phyloP scores from a whole-genome alignment of 2,888 invertebrate species.

The Andrena minutula region DNA sequence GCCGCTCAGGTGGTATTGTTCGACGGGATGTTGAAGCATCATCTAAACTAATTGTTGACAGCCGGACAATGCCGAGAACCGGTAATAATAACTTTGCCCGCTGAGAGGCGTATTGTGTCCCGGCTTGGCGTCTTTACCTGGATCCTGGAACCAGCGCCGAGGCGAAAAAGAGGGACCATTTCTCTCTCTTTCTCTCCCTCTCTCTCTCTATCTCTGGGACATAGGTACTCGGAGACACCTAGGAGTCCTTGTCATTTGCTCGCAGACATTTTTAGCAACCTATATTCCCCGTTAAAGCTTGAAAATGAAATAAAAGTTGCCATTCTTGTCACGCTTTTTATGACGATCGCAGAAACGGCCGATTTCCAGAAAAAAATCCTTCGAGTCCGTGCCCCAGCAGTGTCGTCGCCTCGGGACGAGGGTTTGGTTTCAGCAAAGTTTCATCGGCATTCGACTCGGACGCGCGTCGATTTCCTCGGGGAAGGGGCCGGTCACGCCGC shows the following conservation, averaged over 20 bases:
- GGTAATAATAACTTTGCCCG: slow-evolving; percentile 79
- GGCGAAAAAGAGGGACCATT: slow-evolving; percentile 19
- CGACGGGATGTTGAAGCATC: slow-evolving; percentile 77
- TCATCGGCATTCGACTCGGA: slow-evolving; percentile 41
- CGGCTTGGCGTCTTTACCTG: slow-evolving; percentile 68
- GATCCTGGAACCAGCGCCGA: slow-evolving; percentile 49
- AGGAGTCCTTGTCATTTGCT: neutral
- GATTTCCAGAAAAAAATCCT: too few relatives aligned
- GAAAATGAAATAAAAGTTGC: too few relatives aligned
- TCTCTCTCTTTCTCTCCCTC: slow-evolving; percentile 7
- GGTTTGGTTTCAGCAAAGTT: neutral
- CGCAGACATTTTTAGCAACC: neutral
- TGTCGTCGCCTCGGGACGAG: too few relatives aligned
- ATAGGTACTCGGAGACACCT: neutral
- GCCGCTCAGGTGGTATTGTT: slow-evolving; percentile 70
- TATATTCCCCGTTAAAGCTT: neutral
- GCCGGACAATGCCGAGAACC: slow-evolving; percentile 78
- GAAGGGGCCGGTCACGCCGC: slow-evolving; percentile 42
- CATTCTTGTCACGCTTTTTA: too few relatives aligned
- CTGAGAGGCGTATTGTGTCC: slow-evolving; percentile 70
- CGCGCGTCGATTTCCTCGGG: slow-evolving; percentile 52
- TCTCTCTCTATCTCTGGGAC: slow-evolving; percentile 4
- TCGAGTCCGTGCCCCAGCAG: too few relatives aligned
- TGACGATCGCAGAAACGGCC: too few relatives aligned
- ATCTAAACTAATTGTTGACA: slow-evolving; percentile 83